Evolutionary conservation across 37 sponge, comb jelly and placozoan genomes (phyloP).

Genomic region (Spongia lamella): DNA sequence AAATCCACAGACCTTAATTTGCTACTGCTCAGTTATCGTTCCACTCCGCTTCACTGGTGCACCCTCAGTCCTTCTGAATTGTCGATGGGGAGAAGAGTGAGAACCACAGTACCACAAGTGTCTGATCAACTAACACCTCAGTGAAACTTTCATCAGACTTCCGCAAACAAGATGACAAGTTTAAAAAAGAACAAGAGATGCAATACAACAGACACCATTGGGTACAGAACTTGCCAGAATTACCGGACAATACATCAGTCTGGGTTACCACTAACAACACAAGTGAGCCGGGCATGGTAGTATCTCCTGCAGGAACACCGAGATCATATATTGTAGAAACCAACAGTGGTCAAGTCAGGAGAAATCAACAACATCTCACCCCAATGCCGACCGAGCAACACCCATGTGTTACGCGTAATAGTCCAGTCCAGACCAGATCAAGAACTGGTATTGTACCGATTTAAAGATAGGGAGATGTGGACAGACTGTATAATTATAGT

Average conservation of each 20-base stretch:
- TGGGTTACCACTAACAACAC: conserved; percentile 3
- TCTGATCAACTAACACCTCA: not conserved
- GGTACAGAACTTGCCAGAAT: not conserved
- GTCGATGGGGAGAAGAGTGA: not conserved
- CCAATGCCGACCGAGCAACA: not conserved
- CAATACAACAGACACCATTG: not conserved
- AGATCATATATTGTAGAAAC: conserved; percentile 10
- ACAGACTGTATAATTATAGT: too few relatives aligned
- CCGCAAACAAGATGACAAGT: not conserved
- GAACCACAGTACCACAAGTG: not conserved
- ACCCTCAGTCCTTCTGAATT: not conserved
- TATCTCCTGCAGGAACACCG: not conserved
- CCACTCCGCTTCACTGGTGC: too few relatives aligned
- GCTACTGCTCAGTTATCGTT: not conserved
- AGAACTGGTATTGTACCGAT: too few relatives aligned
- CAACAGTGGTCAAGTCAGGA: not conserved
- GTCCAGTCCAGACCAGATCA: too few relatives aligned
- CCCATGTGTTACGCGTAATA: too few relatives aligned
- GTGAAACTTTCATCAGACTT: too few relatives aligned
- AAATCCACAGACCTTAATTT: too few relatives aligned
- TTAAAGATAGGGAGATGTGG: too few relatives aligned
- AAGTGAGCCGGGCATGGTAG: not conserved
- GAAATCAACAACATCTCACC: conserved; percentile 1
- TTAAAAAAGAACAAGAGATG: not conserved
- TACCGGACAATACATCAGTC: not conserved